Evolutionary conservation across 2,797 vertebrate genomes (phyloP).

Genomic region (Chelonia mydas): DNA sequence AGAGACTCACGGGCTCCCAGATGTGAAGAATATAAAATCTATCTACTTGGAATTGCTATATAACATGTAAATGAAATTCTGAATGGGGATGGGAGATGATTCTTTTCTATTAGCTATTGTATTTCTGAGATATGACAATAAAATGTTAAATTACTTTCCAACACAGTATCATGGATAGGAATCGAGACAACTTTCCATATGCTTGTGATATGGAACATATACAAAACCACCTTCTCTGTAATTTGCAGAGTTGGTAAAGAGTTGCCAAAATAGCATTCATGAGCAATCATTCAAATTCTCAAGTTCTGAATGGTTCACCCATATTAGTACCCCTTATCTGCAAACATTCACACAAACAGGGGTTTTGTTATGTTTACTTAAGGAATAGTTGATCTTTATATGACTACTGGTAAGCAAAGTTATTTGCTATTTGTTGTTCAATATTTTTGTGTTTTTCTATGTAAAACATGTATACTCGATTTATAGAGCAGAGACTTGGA

Average conservation of each 20-base stretch:
- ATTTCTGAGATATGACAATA: background rate
- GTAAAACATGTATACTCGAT: background rate
- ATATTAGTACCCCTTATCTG: background rate
- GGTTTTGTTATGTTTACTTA: background rate
- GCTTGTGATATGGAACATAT: background rate
- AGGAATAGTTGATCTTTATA: background rate
- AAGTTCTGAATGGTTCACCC: background rate
- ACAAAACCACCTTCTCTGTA: background rate
- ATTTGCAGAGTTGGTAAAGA: background rate
- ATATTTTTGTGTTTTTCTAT: background rate
- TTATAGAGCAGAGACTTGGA: background rate
- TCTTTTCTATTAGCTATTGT: background rate
- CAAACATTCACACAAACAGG: background rate
- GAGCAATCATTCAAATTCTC: background rate
- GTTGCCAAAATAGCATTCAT: background rate
- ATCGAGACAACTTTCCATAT: background rate
- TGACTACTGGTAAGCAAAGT: background rate
- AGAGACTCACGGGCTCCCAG: background rate
- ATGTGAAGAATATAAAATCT: background rate
- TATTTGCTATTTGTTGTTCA: background rate
- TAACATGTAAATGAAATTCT: background rate
- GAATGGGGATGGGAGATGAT: background rate
- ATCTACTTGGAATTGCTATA: background rate
- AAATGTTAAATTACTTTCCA: background rate
- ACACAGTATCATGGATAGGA: background rate